Evolutionary conservation across 2,113 vertebrate genomes (phyloP), one percentile per base, ranked within the genome.

Genomic region (Bubo blakistoni): DNA sequence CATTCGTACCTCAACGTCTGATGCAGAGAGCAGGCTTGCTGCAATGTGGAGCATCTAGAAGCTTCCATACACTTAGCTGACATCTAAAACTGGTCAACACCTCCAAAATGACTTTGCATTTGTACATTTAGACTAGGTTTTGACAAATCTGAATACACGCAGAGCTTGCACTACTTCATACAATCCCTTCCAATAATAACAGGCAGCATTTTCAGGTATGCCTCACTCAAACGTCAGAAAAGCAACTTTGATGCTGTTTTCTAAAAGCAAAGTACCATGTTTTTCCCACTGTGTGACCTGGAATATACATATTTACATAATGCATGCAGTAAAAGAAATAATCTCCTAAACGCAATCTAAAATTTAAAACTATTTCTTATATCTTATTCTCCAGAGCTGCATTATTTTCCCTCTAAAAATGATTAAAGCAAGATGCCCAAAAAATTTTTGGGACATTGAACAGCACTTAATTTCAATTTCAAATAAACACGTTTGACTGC

Each of bases 1-100:
- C n/a, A 0, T 1, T 12, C 6, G 1, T 3, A 10, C 22, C 49
- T 32, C 49, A 3, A 9, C 25, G 4, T 0, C 38, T 1, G 44
- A 16, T 10, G 44, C 66, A 49, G 38, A 42, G 20, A 51, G 36
- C 81, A 30, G 77, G 38, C 24, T 25, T 19, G 57, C 61, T 24
- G 61, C 72, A 22, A 4, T 2, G 44, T 38, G 29, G 8, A 19
- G 2, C 1, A 24, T 2, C 88, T 5, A 46, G 13, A 6, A 81
- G 18, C 17, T 30, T 34, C 55, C 15, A 6, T 3, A 24, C 34
- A 0, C 42, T 44, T 3, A 7, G 44, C 38, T 11, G 19, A 80
- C 10, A 65, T n/a, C 87, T 20, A 16, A 24, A 81, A 10, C 16
- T 11, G 30, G 15, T 54, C 70, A 29, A 1, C 0, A 3, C 16